Evolutionary conservation across 2,797 vertebrate genomes (phyloP).

Genomic region (Vespertilio murinus): DNA sequence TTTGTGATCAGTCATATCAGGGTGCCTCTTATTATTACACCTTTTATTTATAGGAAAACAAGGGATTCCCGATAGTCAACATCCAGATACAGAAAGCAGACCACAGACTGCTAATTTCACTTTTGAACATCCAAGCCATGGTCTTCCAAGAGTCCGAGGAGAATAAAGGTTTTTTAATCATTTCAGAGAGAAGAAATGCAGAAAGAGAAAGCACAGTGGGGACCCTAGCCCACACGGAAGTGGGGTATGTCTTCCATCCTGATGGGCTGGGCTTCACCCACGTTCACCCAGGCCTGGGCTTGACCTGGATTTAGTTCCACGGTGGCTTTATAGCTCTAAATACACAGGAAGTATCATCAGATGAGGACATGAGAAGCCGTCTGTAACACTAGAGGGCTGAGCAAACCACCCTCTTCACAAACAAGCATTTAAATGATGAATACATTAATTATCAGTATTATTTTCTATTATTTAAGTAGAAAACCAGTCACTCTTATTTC

Average conservation of each 20-base stretch:
- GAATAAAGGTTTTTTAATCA: not conserved
- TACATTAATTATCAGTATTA: not conserved
- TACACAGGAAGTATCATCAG: slow-evolving; percentile 67
- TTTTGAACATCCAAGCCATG: not conserved
- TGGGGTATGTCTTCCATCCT: slow-evolving; percentile 84
- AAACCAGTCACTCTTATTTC: not conserved
- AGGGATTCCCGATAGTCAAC: not conserved
- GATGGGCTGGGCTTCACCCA: slow-evolving; percentile 93
- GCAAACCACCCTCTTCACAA: not conserved
- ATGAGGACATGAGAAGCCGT: slow-evolving; percentile 16
- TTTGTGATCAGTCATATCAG: not conserved
- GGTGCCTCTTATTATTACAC: not conserved
- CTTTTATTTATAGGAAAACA: not conserved
- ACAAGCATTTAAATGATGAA: not conserved
- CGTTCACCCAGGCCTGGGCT: slow-evolving; percentile 94
- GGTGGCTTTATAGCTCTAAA: slow-evolving; percentile 91
- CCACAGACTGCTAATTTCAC: not conserved
- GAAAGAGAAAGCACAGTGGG: not conserved
- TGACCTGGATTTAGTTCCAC: slow-evolving; percentile 91
- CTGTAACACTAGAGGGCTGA: not conserved
- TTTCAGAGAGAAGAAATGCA: not conserved
- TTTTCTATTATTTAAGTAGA: slow-evolving; percentile 19
- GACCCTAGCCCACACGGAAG: not conserved
- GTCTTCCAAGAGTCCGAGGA: not conserved
- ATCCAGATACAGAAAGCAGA: not conserved